Conservation (phyloP, 2,113 vertebrate genomes). For the Larimichthys polyactis region DNA sequence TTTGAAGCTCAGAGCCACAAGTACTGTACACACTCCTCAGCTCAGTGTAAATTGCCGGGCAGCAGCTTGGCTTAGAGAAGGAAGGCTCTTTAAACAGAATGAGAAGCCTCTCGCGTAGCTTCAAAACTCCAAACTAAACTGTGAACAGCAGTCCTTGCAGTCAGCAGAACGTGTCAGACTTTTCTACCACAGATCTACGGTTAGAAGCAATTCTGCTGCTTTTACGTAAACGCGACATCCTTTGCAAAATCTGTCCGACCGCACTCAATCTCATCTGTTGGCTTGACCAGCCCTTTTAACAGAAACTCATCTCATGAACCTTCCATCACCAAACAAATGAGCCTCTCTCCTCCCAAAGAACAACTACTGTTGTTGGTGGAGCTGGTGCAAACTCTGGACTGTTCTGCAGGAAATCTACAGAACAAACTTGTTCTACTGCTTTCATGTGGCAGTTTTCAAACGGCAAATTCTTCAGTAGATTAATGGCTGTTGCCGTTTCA, state of each 20-base stretch:
- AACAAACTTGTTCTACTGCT: neutral
- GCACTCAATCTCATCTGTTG: neutral
- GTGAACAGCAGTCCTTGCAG: neutral
- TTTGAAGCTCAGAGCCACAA: slow-evolving; percentile 26
- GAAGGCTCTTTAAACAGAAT: neutral
- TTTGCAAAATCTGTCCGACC: neutral
- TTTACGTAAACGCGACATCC: neutral
- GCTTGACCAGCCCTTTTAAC: neutral
- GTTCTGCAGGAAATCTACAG: neutral
- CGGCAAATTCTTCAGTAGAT: neutral
- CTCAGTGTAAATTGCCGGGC: slow-evolving; percentile 11
- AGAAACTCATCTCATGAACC: neutral
- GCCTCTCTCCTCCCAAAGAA: neutral
- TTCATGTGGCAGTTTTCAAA: neutral
- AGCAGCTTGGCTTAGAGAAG: slow-evolving; percentile 5
- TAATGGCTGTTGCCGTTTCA: neutral
- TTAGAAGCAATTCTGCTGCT: neutral
- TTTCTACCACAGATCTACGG: neutral
- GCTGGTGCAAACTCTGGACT: neutral
- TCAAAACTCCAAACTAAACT: neutral
- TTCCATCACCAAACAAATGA: neutral
- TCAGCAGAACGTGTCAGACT: neutral
- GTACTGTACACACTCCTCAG: slow-evolving; percentile 26
- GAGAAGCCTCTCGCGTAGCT: neutral
- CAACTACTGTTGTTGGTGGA: neutral